Evolutionary conservation across 2,888 invertebrate species (phyloP).

Genomic region (Campopleginae sp.): DNA sequence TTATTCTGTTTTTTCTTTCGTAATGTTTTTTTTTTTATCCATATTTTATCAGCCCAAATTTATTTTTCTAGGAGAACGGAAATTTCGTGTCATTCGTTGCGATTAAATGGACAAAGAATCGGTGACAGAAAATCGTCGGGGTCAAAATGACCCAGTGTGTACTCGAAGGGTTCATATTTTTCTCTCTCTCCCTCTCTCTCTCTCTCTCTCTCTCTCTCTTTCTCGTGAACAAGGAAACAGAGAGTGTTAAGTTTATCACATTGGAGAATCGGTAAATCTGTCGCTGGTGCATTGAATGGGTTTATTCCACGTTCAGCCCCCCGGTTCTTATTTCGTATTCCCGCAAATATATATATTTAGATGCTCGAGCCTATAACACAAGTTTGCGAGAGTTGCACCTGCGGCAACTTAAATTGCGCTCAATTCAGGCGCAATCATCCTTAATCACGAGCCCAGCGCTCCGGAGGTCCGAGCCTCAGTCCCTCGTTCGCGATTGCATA

Average conservation of each 20-base stretch:
- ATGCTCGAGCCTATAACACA: not conserved
- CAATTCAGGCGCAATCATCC: slow-evolving; percentile 71
- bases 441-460: slow-evolving; percentile 60
- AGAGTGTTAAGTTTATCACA: slow-evolving; percentile 63
- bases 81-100: too few species aligned
- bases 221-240: slow-evolving; percentile 4
- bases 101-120: too few species aligned
- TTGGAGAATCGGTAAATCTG: slow-evolving; percentile 68
- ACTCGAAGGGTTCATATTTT: too few species aligned
- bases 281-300: slow-evolving; percentile 59
- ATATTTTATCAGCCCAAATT: too few species aligned
- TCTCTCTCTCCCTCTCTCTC: not conserved
- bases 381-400: slow-evolving; percentile 57
- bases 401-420: slow-evolving; percentile 69
- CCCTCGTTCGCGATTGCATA: slow-evolving; percentile 49
- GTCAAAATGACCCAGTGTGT: too few species aligned
- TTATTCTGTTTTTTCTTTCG: too few species aligned
- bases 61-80: too few species aligned
- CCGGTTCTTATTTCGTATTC: slow-evolving; percentile 1
- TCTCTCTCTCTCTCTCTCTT: not conserved
- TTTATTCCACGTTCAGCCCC: slow-evolving; percentile 54
- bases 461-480: slow-evolving; percentile 48
- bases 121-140: too few species aligned
- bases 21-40: too few species aligned
- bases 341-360: not conserved